Evolutionary conservation across 2,888 invertebrate species (phyloP), one percentile per base, ranked within the genome.

Genomic region (Campaea margaritaria): DNA sequence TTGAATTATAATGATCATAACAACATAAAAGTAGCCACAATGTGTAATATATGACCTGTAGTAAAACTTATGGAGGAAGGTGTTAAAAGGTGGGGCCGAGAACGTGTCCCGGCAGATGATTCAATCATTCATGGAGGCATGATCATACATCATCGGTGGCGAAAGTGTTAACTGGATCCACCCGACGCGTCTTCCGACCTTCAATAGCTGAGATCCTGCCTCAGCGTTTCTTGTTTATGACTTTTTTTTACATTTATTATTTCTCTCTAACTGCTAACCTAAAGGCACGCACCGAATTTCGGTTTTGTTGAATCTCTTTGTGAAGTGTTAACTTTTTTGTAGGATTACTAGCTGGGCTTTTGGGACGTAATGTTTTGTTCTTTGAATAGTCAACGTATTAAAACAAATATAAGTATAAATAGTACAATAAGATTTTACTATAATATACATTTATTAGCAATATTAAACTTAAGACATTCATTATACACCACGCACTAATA

Each of bases 101-200:
- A 82, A 89, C 89, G 89, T 91, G 91, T 90, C 89, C 73, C 82
- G 82, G 82, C 82, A 85, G 87, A 91, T 86, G 87, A 91, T 90
- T 90, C 91, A 87, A 91, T 91, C 91, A 90, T 89, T 91, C 91
- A 91, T 87, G 80, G 75, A 84, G 86, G 87, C 86, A 89, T 88
- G 82, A 89, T 88, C 90, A 83, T 90, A 87, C 88, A 91, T 91
- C 91, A 91, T 89, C 83, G 76, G 82, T 79, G 81, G 87, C 85
- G 82, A 90, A 90, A 89, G 89, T 89, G 89, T 89, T 85, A 89
- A 85, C 82, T 84, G 70, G 68, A 72, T 74, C 77, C 79, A 78
- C 72, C 73, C 74, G 73, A 65, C 66, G 70, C 72, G 68, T 73
- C 75, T n/a, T n/a, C n/a, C n/a, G n/a, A 69, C 75, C 75, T 77